phyloP scores from a whole-genome alignment of 2,888 invertebrate species.

The Brachyptera risi region DNA sequence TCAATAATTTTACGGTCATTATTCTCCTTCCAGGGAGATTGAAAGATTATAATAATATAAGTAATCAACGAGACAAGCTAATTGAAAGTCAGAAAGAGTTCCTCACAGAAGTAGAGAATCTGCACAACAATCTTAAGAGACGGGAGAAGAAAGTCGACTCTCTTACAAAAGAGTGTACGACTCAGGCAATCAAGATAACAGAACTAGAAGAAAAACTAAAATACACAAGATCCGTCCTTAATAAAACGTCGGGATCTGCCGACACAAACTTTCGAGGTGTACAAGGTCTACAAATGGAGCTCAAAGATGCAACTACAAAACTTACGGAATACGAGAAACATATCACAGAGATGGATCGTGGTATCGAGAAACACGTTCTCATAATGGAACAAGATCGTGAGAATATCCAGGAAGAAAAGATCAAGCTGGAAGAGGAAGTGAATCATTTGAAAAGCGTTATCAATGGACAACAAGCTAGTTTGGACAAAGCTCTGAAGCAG shows the following conservation, averaged over 20 bases:
- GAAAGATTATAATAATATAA: not conserved
- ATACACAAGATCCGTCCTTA: not conserved
- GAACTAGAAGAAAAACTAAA: conserved; percentile 1
- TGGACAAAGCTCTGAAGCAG: conserved; percentile 8
- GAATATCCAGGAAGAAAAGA: not conserved
- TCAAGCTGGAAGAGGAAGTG: not conserved
- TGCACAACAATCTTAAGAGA: not conserved
- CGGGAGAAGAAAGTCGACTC: not conserved
- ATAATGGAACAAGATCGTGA: not conserved
- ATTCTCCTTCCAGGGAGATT: not conserved
- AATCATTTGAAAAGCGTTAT: not conserved
- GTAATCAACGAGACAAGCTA: not conserved
- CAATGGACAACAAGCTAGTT: not conserved
- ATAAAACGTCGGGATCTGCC: not conserved
- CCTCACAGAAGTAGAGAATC: not conserved
- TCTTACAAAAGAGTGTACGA: not conserved
- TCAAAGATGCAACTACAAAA: not conserved
- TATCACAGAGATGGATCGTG: not conserved
- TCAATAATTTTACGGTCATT: not conserved
- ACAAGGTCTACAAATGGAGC: not conserved
- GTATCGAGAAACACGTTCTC: not conserved
- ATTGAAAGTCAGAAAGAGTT: conserved; percentile 12
- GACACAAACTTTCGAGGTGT: not conserved
- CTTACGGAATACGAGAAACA: not conserved
- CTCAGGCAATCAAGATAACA: not conserved